These are phyloP conservation scores for Fundulus diaphanus DNA, from an alignment of 2,797 vertebrate species.

Conservation along the genomic window DNA sequence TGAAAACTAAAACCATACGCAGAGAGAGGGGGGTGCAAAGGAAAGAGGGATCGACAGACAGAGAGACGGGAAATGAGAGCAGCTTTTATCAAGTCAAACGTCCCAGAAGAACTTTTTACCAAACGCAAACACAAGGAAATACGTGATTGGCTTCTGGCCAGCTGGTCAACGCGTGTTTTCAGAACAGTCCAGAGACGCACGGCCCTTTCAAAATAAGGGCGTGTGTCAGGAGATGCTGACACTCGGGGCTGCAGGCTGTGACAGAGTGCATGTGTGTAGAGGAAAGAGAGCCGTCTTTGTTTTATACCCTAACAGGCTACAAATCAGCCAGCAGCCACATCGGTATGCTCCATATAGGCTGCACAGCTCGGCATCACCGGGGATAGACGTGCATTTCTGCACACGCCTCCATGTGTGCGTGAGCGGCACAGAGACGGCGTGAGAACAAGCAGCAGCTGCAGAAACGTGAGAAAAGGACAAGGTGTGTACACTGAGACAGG, in stretches of 20 bases:
- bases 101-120: conserved; percentile 55
- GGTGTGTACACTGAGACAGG: conserved; percentile 54
- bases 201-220: background rate
- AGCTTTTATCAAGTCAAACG: conserved; percentile 41
- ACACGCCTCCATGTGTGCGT: conserved; percentile 21
- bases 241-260: conserved; percentile 7
- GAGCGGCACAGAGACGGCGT: conserved; percentile 28
- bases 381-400: background rate
- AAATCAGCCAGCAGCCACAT: conserved; percentile 74
- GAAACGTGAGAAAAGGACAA: conserved; percentile 64
- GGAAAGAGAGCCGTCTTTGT: conserved; percentile 40
- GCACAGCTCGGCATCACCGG: conserved; percentile 26
- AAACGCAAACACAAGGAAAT: conserved; percentile 59
- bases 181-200: conserved; percentile 12
- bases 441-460: conserved; percentile 75
- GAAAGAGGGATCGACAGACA: conserved; percentile 46
- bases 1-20: conserved; percentile 72
- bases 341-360: conserved; percentile 39
- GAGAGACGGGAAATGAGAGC: conserved; percentile 50
- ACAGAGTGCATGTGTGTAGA: background rate
- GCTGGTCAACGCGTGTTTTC: conserved; percentile 17
- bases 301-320: conserved; percentile 66
- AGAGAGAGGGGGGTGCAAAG: conserved; percentile 16
- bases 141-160: conserved; percentile 45
- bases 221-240: conserved; percentile 17